phyloP scores from a whole-genome alignment of 1,140 invertebrate genomes.

The Cyclina sinensis region DNA sequence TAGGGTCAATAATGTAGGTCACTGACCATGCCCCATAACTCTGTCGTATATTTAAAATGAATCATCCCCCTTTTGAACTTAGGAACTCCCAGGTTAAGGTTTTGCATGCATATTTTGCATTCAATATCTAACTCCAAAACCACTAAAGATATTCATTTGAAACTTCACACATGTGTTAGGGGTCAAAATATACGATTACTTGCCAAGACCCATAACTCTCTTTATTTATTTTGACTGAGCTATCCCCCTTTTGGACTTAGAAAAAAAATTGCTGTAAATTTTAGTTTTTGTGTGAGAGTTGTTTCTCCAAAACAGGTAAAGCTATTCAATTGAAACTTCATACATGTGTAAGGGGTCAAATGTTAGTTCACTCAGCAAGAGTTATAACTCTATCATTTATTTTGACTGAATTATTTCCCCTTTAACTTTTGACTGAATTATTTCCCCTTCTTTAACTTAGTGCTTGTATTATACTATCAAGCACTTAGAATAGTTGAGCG shows the following conservation, averaged over 20 bases:
- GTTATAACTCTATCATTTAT: neutral
- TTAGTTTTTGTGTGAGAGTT: neutral
- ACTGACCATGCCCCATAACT: neutral
- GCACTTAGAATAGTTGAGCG: slow-evolving; percentile 1
- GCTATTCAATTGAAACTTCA: slow-evolving; percentile 1
- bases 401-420: slow-evolving; percentile 2
- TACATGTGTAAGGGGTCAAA: slow-evolving; percentile 1
- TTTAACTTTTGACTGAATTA: neutral
- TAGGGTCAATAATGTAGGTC: neutral
- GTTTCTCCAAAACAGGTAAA: neutral
- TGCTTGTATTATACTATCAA: slow-evolving; percentile 3
- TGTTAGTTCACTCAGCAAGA: neutral
- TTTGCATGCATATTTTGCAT: neutral
- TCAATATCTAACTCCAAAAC: neutral
- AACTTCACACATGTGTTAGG: neutral
- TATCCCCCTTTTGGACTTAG: slow-evolving; percentile 1
- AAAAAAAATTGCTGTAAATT: neutral
- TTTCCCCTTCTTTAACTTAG: slow-evolving; percentile 2
- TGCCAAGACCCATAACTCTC: neutral
- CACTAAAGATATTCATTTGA: slow-evolving; percentile 7
- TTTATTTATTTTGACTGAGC: neutral
- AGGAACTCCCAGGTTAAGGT: too few species aligned
- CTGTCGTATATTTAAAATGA: neutral
- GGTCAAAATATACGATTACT: neutral
- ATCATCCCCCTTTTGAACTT: neutral